Conservation (phyloP, 2,113 vertebrate genomes). For the Marmota flaviventris region DNA sequence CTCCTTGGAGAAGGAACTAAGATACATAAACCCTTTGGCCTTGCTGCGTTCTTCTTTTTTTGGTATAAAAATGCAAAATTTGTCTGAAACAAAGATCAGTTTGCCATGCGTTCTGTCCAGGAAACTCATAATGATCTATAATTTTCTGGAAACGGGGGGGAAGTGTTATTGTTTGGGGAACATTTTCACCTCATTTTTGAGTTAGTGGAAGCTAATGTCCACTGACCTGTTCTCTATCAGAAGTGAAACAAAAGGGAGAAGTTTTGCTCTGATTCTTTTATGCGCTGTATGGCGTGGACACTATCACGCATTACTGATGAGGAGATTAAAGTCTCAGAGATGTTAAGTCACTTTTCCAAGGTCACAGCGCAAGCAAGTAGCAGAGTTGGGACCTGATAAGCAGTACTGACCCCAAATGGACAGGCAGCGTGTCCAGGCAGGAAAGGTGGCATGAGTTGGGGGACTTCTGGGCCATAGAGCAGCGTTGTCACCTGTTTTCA, state of each 20-base stretch:
- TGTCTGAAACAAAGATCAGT: background rate
- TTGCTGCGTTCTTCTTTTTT: background rate
- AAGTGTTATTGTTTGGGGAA: background rate
- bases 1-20: background rate
- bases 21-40: background rate
- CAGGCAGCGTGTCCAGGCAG: rapidly evolving
- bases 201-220: background rate
- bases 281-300: background rate
- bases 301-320: no score
- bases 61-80: background rate
- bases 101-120: background rate
- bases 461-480: no score
- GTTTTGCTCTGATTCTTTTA: background rate
- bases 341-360: background rate
- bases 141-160: background rate
- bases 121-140: background rate
- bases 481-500: background rate
- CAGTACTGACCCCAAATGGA: background rate
- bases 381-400: background rate
- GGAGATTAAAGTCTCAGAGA: background rate
- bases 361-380: background rate
- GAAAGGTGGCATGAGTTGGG: no score
- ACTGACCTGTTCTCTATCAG: background rate
- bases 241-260: background rate
- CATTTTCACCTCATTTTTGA: background rate